Conservation (phyloP, 2,888 invertebrate species). For the Bellardia bayeri region DNA sequence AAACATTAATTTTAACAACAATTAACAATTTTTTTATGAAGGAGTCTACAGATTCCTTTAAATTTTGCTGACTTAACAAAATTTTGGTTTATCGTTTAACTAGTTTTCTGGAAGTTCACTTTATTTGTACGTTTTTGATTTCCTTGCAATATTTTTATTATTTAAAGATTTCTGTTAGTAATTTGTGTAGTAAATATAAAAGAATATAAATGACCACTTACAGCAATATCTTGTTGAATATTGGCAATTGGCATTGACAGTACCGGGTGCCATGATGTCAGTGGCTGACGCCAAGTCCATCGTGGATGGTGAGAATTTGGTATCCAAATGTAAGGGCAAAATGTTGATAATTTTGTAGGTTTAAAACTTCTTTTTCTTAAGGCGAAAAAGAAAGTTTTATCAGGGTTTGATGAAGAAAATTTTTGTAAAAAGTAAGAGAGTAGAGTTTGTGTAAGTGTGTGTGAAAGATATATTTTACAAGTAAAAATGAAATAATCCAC, state of each 20-base stretch:
- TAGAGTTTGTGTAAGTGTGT: slow-evolving; percentile 17
- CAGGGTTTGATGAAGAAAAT: slow-evolving; percentile 38
- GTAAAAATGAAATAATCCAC: slow-evolving; percentile 59
- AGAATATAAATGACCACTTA: slow-evolving; percentile 78
- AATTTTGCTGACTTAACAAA: no score
- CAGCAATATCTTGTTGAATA: slow-evolving; percentile 84
- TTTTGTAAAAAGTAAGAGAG: not conserved
- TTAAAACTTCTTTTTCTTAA: slow-evolving; percentile 68
- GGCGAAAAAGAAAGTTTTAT: slow-evolving; percentile 63
- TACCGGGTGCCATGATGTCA: slow-evolving; percentile 82
- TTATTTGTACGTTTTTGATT: not conserved
- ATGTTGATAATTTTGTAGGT: slow-evolving; percentile 61
- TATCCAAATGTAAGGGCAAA: slow-evolving; percentile 70
- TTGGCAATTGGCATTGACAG: slow-evolving; percentile 83
- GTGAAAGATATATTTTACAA: slow-evolving; percentile 25
- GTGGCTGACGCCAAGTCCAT: slow-evolving; percentile 81
- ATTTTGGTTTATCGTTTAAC: no score
- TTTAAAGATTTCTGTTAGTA: not conserved
- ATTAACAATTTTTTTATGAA: no score
- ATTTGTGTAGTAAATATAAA: slow-evolving; percentile 35
- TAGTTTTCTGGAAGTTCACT: no score
- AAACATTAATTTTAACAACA: no score
- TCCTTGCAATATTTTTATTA: no score
- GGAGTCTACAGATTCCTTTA: no score
- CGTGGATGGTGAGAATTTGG: slow-evolving; percentile 70